Base-by-base conservation (phyloP, 2,113 vertebrate genomes). In the Tinamus guttatus region DNA sequence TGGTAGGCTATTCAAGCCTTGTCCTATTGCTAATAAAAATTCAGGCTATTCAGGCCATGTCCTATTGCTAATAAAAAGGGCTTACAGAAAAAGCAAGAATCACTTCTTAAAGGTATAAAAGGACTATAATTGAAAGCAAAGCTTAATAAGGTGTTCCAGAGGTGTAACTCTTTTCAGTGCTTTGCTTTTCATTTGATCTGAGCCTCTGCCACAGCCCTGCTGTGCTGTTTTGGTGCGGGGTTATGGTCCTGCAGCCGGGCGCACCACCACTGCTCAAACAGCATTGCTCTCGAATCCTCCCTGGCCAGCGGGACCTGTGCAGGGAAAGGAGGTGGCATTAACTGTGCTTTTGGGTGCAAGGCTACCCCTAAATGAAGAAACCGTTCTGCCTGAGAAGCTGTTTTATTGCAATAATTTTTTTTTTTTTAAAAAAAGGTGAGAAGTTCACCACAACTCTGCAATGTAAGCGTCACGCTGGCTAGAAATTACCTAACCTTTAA, bases 401-500 rank as follows among this genome's bases (percentile, higher is more conserved):
- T 62, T 74, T 71, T 73, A 82, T 82, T 67, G 6, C 41, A 71
- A 25, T 45, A 27, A 54, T n/a, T n/a, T n/a, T n/a, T n/a, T n/a
- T n/a, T n/a, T n/a, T n/a, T n/a, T n/a, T n/a, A n/a, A n/a, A 8
- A 17, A 85, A 71, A 45, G 77, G 49, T 24, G 20, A 93, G 38
- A 59, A n/a, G 28, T 49, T 76, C 25, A 13, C 30, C 52, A 59
- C 71, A 38, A 64, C 43, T 41, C 47, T 85, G 63, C 65, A 79
- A 88, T 38, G 28, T 74, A 85, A 51, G 10, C 30, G n/a, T 51
- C 41, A 17, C 32, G 36, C 19, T 73, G 78, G 69, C 41, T 85
- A 95, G 85, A 96, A 96, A 97, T 95, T 81, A 59, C 91, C 89
- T 97, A 92, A 86, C 91, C 77, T 96, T 87, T 95, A 93, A 43